Percentiles rank a stretch among this genome's conserved stretches.
These are phyloP conservation scores for Frieseomelitta varia DNA, from an alignment of 1,140 invertebrate species.

Conservation along the genomic window DNA sequence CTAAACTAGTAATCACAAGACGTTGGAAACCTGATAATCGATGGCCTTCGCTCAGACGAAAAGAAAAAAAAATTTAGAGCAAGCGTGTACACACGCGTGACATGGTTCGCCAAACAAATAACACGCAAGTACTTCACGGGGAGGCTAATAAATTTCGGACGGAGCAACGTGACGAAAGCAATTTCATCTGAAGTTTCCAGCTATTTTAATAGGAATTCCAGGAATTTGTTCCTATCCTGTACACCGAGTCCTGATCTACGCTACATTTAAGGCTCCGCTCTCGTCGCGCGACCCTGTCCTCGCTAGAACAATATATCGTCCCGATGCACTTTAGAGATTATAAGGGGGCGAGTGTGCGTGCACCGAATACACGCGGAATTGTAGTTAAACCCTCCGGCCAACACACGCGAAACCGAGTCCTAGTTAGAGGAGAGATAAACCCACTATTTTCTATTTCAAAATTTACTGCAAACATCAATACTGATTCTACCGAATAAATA, in stretches of 20 bases:
- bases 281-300: neutral
- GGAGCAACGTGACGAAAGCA: conserved; percentile 33
- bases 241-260: conserved; percentile 9
- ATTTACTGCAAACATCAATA: neutral
- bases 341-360: neutral
- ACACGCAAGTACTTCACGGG: neutral
- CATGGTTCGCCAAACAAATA: neutral
- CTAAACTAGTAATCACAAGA: too few species aligned
- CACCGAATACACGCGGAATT: conserved; percentile 14
- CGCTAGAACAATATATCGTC: conserved; percentile 38
- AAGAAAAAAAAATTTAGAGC: neutral
- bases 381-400: conserved; percentile 27
- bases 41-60: too few species aligned
- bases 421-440: neutral
- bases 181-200: conserved; percentile 41
- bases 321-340: conserved; percentile 37
- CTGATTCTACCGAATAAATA: conserved; percentile 5
- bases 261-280: conserved; percentile 21
- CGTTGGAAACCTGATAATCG: neutral
- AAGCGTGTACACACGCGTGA: too few species aligned
- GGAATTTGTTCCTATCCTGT: conserved; percentile 33
- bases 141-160: conserved; percentile 27
- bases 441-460: conserved; percentile 25
- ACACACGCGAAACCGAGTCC: neutral
- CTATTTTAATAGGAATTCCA: conserved; percentile 49